Evolutionary conservation across 2,797 vertebrate species (phyloP), one percentile per base, ranked within the genome.

Genomic region (Dromococcyx pavoninus): DNA sequence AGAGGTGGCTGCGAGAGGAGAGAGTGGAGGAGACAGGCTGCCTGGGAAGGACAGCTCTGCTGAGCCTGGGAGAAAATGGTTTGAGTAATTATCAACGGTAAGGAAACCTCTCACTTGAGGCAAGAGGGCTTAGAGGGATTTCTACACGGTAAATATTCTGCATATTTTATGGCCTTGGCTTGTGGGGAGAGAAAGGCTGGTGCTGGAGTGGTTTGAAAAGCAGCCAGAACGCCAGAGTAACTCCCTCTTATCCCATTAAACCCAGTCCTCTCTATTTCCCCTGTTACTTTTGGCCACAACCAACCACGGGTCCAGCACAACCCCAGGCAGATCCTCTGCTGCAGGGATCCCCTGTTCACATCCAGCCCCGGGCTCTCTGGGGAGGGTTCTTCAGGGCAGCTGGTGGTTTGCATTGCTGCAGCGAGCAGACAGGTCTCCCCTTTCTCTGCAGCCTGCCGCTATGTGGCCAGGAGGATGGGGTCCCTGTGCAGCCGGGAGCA

Each of bases 41-140:
- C 7, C 69, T 28, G 57, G 50, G 7, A 8, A 39, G 61, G 64
- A 46, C 28, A 2, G 39, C 8, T 14, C 1, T 28, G 83, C 73
- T 10, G 71, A 88, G 54, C 51, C 13, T 17, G 0, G 11, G 28
- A 61, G 71, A 46, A 71, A 32, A 96, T 89, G 91, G 87, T 90
- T 15, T 96, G 97, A 95, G 62, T 95, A 15, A 90, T 96, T 69
- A 80, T 93, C 69, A 44, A 69, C 2, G 94, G 96, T 93, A 96
- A 96, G 95, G 33, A 65, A 65, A 51, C 2, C 15, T 50, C 25
- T 9, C 1, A 0, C 11, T 7, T 12, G 43, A 48, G 48, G 41
- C 48, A 35, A 53, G 58, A 33, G 23, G n/a, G 56, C 67, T 13
- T 7, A 5, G 28, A 51, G 71, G 62, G 28, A 18, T 53, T 62